Percentiles rank a stretch among this genome's conserved stretches.
Evolutionary conservation across 1,140 invertebrate species (phyloP).

Genomic region (Microvelia longipes): DNA sequence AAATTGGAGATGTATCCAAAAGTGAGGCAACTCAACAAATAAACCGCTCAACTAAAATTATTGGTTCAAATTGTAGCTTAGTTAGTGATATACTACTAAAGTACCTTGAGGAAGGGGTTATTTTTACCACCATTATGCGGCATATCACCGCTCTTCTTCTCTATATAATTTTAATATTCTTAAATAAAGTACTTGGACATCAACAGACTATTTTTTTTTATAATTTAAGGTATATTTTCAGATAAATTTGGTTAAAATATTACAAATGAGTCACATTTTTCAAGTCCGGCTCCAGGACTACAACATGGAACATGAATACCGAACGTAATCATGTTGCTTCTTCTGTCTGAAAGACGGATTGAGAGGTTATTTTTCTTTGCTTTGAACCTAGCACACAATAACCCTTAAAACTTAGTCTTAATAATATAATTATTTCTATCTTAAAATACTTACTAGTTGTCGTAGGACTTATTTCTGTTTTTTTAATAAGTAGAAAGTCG

Average conservation of each 20-base stretch:
- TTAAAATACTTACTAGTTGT: constrained; percentile 6
- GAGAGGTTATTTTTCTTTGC: background rate
- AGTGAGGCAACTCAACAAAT: background rate
- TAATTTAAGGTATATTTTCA: too few relatives aligned
- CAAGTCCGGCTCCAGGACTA: too few relatives aligned
- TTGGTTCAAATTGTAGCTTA: background rate
- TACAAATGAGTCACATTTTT: too few relatives aligned
- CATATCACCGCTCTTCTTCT: background rate
- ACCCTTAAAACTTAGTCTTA: background rate
- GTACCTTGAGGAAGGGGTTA: background rate
- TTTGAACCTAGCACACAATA: background rate
- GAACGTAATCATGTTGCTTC: background rate
- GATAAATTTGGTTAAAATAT: too few relatives aligned
- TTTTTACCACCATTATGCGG: background rate
- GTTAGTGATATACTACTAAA: background rate
- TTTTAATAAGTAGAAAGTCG: constrained; percentile 47
- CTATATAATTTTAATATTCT: too few relatives aligned
- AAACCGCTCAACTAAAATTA: background rate
- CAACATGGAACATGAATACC: background rate
- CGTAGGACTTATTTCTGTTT: constrained; percentile 4
- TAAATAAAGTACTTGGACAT: too few relatives aligned
- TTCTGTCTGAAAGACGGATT: background rate
- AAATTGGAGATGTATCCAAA: background rate
- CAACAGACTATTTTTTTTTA: too few relatives aligned
- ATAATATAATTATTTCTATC: background rate